phyloP scores from a whole-genome alignment of 2,797 vertebrate genomes.

The Channallabes apus region DNA sequence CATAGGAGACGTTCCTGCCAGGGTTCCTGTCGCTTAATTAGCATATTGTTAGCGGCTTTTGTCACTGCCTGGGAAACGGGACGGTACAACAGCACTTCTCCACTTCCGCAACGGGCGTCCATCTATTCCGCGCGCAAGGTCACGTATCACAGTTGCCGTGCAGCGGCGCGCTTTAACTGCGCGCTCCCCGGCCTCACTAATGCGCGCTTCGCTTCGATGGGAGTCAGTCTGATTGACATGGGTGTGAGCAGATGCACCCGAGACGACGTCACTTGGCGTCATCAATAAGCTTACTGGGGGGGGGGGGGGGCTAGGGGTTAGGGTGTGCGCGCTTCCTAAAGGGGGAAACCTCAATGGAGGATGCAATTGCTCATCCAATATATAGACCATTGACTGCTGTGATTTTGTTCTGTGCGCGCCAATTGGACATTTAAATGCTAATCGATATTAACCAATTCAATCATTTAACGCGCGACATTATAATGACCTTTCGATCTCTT shows the following conservation, averaged over 20 bases:
- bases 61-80: slow-evolving; percentile 22
- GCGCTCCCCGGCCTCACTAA: not conserved
- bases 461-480: not conserved
- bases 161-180: slow-evolving; percentile 22
- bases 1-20: slow-evolving; percentile 51
- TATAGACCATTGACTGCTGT: slow-evolving; percentile 14
- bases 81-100: slow-evolving; percentile 43
- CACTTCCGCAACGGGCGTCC: slow-evolving; percentile 31
- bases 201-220: slow-evolving; percentile 6
- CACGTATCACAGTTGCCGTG: slow-evolving; percentile 49
- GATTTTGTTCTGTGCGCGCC: not conserved
- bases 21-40: slow-evolving; percentile 29
- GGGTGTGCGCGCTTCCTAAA: slow-evolving; percentile 29
- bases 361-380: slow-evolving; percentile 32
- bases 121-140: slow-evolving; percentile 46
- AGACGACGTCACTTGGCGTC: slow-evolving; percentile 28
- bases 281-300: slow-evolving; percentile 12
- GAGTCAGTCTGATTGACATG: slow-evolving; percentile 13
- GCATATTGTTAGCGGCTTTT: slow-evolving; percentile 20
- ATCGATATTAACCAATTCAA: not conserved
- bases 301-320: slow-evolving; percentile 8
- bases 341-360: slow-evolving; percentile 35
- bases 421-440: not conserved
- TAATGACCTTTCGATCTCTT: not conserved
- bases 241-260: not conserved